Evolutionary conservation across 2,113 vertebrate species (phyloP).

Genomic region (Myanophis thanlyinensis): DNA sequence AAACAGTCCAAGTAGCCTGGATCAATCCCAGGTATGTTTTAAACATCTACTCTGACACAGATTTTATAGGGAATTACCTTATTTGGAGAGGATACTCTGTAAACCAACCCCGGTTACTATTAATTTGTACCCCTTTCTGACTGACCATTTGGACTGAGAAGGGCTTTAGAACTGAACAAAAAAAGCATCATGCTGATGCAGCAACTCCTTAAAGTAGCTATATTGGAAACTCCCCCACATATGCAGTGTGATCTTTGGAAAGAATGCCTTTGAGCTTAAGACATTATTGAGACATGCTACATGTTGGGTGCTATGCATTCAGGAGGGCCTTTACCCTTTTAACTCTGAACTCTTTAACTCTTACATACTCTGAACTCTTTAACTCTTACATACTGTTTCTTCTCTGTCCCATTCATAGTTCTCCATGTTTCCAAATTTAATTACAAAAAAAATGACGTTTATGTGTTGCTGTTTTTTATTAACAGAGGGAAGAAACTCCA

Average conservation of each 20-base stretch:
- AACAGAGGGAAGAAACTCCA: slow-evolving; percentile 58
- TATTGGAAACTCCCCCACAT: not conserved
- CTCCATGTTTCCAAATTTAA: not conserved
- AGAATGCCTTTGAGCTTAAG: not conserved
- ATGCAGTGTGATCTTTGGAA: not conserved
- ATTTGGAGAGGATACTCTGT: not conserved
- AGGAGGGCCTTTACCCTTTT: not conserved
- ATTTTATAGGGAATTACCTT: not conserved
- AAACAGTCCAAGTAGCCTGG: not conserved
- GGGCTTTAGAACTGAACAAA: not conserved
- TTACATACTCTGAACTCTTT: no score
- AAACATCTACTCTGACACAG: not conserved
- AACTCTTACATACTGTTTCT: not conserved
- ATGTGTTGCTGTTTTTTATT: not conserved
- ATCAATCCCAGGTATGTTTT: not conserved
- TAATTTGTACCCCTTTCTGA: no score
- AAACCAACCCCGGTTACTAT: not conserved
- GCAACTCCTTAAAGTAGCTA: not conserved
- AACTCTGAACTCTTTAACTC: no score
- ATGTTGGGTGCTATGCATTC: not conserved
- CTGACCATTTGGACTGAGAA: no score
- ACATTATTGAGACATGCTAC: not conserved
- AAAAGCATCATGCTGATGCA: not conserved
- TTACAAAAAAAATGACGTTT: not conserved
- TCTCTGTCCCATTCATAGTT: not conserved